Conservation (phyloP, 1,140 invertebrate genomes). For the Achroia grisella region DNA sequence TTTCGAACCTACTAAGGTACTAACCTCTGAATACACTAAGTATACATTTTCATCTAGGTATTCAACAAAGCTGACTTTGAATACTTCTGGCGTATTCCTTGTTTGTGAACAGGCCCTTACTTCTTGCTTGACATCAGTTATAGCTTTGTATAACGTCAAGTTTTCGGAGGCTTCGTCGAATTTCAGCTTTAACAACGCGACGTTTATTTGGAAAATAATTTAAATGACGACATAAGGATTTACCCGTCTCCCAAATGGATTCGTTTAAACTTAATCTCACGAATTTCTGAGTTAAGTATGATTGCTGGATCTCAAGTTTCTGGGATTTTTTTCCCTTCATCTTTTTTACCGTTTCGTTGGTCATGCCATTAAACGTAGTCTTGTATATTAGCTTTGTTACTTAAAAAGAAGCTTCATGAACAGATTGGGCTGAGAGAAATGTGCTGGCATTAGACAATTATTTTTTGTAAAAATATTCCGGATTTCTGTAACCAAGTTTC, state of each 20-base stretch:
- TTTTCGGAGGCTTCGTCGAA: no score
- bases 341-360: background rate
- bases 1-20: no score
- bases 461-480: no score
- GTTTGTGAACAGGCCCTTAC: no score
- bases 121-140: no score
- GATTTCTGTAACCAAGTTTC: no score
- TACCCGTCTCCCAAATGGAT: conserved; percentile 1
- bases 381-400: conserved; percentile 2
- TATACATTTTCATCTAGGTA: no score
- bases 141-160: no score
- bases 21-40: no score
- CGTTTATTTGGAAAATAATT: conserved; percentile 8
- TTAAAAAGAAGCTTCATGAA: background rate
- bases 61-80: no score
- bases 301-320: background rate
- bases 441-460: no score
- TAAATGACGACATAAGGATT: conserved; percentile 7
- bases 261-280: conserved; percentile 4
- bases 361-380: background rate
- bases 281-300: conserved; percentile 3
- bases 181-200: conserved; percentile 1
- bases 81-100: no score
- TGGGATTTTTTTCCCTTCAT: background rate
- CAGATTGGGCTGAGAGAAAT: background rate